Evolutionary conservation across 1,140 invertebrate species (phyloP).

Genomic region (Condylostylus longicornis): DNA sequence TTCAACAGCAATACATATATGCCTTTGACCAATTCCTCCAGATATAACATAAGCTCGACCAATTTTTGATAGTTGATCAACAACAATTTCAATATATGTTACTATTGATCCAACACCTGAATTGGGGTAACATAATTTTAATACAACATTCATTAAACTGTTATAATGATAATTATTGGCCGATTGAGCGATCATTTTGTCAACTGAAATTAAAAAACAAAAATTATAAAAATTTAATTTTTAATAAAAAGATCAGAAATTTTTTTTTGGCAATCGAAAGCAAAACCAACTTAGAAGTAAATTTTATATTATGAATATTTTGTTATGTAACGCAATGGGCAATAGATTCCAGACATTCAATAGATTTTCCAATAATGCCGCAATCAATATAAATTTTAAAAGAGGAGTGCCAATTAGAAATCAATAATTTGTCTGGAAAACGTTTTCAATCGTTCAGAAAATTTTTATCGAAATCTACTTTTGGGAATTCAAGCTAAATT

Average conservation of each 20-base stretch:
- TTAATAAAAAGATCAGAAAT: neutral
- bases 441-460: too few relatives aligned
- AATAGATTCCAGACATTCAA: too few relatives aligned
- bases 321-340: too few relatives aligned
- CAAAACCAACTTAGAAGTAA: too few relatives aligned
- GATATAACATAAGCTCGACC: neutral
- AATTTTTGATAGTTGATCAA: conserved; percentile 8
- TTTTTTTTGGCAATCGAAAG: too few relatives aligned
- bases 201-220: conserved; percentile 12
- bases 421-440: too few relatives aligned
- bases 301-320: too few relatives aligned
- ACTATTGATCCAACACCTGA: conserved; percentile 15
- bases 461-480: too few relatives aligned
- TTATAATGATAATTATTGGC: conserved; percentile 18
- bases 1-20: conserved; percentile 3
- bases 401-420: too few relatives aligned
- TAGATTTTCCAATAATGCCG: too few relatives aligned
- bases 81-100: conserved; percentile 21
- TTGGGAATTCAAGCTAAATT: too few relatives aligned
- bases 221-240: neutral
- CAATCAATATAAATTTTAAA: too few relatives aligned
- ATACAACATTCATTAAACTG: conserved; percentile 15
- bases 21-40: conserved; percentile 2
- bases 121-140: conserved; percentile 24
- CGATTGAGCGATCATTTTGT: conserved; percentile 18